Percentiles rank a stretch among this genome's conserved stretches.
Evolutionary conservation across 2,888 invertebrate genomes (phyloP).

Genomic region (Pedicia rivosa): DNA sequence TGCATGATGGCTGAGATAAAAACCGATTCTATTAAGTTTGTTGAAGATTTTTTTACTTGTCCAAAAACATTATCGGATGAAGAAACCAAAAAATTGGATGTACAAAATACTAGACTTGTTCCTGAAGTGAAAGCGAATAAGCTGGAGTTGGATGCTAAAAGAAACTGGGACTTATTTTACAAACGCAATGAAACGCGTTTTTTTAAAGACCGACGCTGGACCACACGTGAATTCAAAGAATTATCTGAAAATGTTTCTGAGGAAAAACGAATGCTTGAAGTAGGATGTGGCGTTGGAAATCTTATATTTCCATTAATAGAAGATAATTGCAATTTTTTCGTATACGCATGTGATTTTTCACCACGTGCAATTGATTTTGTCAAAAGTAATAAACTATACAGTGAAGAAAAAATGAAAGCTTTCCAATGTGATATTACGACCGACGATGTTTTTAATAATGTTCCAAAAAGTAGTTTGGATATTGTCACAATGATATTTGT

Average conservation of each 20-base stretch:
- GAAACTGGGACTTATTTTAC: constrained; percentile 94
- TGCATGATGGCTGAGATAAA: too few species aligned
- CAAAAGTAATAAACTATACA: constrained; percentile 48
- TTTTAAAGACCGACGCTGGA: constrained; percentile 95
- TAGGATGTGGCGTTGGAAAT: constrained; percentile 96
- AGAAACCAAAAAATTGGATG: constrained; percentile 43
- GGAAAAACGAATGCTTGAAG: constrained; percentile 44
- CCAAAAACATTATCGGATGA: constrained; percentile 28
- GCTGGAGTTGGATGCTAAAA: constrained; percentile 67
- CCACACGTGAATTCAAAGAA: constrained; percentile 82
- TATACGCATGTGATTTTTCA: constrained; percentile 87
- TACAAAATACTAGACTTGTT: constrained; percentile 53
- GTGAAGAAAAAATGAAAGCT: constrained; percentile 47
- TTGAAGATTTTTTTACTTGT: too few species aligned
- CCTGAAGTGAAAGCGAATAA: constrained; percentile 57
- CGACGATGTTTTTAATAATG: constrained; percentile 42
- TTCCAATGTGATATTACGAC: constrained; percentile 77
- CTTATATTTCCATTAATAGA: constrained; percentile 82
- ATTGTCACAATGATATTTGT: constrained; percentile 87
- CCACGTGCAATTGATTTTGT: constrained; percentile 79
- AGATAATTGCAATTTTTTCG: constrained; percentile 49
- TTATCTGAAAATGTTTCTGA: constrained; percentile 36
- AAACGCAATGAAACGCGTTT: constrained; percentile 87
- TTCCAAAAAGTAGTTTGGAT: constrained; percentile 42
- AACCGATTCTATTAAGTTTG: too few species aligned